A percentile compares a stretch with the other conserved stretches of the same genome.
phyloP scores from a whole-genome alignment of 2,888 invertebrate species.

The Liodrosophila aerea region DNA sequence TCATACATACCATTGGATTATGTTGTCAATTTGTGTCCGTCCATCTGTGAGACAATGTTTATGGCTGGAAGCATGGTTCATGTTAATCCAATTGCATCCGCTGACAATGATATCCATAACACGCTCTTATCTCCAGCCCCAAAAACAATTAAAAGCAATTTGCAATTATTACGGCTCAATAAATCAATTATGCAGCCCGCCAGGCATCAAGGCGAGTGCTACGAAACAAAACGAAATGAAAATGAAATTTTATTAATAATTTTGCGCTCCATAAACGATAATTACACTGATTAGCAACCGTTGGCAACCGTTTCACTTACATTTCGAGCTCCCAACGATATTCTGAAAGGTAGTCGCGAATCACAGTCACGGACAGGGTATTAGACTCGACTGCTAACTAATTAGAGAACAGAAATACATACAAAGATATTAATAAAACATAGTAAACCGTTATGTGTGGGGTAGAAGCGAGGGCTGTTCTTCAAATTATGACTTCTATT shows the following conservation, averaged over 20 bases:
- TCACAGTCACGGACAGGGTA: background rate
- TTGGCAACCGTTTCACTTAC: background rate
- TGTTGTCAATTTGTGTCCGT: conserved; percentile 9
- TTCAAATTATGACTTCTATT: background rate
- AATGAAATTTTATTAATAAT: conserved; percentile 61
- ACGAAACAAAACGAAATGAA: conserved; percentile 8
- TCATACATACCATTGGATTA: background rate
- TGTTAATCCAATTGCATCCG: conserved; percentile 42
- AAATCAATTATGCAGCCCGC: conserved; percentile 58
- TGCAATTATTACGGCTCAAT: conserved; percentile 61
- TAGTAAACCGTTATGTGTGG: conserved; percentile 21
- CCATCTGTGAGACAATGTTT: conserved; percentile 2
- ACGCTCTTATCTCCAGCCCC: conserved; percentile 39
- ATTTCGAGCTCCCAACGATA: too few species aligned
- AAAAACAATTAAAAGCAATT: conserved; percentile 65
- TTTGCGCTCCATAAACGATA: conserved; percentile 61
- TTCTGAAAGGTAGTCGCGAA: background rate
- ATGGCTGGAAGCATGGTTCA: conserved; percentile 14
- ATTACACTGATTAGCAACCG: conserved; percentile 58
- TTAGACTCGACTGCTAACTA: conserved; percentile 18
- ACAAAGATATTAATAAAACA: conserved; percentile 1
- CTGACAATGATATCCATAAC: conserved; percentile 19
- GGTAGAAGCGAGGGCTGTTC: conserved; percentile 15
- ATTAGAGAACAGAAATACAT: conserved; percentile 20
- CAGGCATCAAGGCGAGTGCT: conserved; percentile 3